A percentile compares a stretch with the other conserved stretches of the same genome.
phyloP scores from a whole-genome alignment of 1,140 invertebrate species.

The Trachymyrmex septentrionalis region DNA sequence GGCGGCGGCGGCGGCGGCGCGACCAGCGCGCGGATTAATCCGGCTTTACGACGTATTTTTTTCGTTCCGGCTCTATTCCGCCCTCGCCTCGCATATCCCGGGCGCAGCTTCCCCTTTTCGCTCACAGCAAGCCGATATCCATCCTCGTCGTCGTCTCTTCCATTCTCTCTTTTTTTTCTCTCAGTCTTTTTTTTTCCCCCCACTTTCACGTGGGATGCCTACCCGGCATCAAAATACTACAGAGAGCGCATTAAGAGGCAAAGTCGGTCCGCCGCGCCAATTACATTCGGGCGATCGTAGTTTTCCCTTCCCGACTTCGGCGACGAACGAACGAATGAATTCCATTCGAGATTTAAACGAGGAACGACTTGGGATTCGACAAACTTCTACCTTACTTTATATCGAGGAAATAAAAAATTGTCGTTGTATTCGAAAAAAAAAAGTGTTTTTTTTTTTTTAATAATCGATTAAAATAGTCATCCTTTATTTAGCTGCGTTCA shows the following conservation, averaged over 20 bases:
- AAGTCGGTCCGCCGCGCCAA: slow-evolving; percentile 65
- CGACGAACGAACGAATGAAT: slow-evolving; percentile 26
- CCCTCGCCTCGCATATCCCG: not conserved
- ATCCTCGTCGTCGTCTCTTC: not conserved
- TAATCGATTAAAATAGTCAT: not conserved
- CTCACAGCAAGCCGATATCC: slow-evolving; percentile 22
- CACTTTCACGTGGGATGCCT: not conserved
- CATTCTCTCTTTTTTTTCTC: not conserved
- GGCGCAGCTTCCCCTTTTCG: not conserved
- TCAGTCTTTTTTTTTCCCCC: not conserved
- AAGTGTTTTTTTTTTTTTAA: not conserved
- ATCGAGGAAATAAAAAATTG: slow-evolving; percentile 1
- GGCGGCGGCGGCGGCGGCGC: slow-evolving; percentile 54
- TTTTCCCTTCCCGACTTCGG: slow-evolving; percentile 41
- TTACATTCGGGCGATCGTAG: slow-evolving; percentile 59
- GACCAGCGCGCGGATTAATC: slow-evolving; percentile 72
- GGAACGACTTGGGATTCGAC: slow-evolving; percentile 4
- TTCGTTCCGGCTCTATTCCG: slow-evolving; percentile 49
- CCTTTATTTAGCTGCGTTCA: not conserved
- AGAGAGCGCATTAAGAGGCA: slow-evolving; percentile 57
- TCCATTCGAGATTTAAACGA: slow-evolving; percentile 34
- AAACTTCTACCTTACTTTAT: slow-evolving; percentile 29
- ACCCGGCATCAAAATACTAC: slow-evolving; percentile 53
- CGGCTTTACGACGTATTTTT: slow-evolving; percentile 70
- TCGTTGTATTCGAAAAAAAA: slow-evolving; percentile 19